Percentiles rank a stretch among this genome's conserved stretches.
Evolutionary conservation across 2,113 vertebrate genomes (phyloP).

Genomic region (Chunga burmeisteri): DNA sequence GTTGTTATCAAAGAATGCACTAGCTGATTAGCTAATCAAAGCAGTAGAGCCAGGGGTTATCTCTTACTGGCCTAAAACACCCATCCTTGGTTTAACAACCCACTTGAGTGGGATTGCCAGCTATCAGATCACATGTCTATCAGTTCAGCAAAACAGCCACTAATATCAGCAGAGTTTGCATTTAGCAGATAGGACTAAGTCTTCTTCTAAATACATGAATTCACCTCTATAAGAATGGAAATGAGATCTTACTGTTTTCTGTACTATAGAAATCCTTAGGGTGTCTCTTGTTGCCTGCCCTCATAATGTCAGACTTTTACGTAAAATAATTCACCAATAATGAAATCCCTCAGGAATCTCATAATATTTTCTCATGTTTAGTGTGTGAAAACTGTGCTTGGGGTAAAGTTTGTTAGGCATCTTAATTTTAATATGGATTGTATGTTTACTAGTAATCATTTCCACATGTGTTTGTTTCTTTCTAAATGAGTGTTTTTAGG

Average conservation of each 20-base stretch:
- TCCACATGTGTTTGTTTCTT: neutral
- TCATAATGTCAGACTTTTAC: neutral
- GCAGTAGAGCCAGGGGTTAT: fast-evolving
- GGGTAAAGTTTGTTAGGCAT: neutral
- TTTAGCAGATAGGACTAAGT: neutral
- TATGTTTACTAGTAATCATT: neutral
- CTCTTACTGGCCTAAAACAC: neutral
- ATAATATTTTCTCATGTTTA: neutral
- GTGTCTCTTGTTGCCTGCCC: neutral
- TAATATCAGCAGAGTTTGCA: neutral
- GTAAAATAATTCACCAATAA: neutral
- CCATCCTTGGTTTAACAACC: neutral
- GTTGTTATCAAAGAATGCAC: neutral
- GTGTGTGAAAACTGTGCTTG: neutral
- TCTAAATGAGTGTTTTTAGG: neutral
- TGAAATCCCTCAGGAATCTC: neutral
- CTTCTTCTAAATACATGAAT: neutral
- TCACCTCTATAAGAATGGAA: neutral
- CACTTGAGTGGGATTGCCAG: neutral
- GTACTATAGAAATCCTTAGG: neutral
- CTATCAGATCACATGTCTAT: neutral
- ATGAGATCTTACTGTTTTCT: neutral
- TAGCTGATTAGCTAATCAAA: neutral
- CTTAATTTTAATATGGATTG: neutral
- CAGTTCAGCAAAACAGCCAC: neutral